Conservation (phyloP, 2,113 vertebrate species). For the Bufo gargarizans region DNA sequence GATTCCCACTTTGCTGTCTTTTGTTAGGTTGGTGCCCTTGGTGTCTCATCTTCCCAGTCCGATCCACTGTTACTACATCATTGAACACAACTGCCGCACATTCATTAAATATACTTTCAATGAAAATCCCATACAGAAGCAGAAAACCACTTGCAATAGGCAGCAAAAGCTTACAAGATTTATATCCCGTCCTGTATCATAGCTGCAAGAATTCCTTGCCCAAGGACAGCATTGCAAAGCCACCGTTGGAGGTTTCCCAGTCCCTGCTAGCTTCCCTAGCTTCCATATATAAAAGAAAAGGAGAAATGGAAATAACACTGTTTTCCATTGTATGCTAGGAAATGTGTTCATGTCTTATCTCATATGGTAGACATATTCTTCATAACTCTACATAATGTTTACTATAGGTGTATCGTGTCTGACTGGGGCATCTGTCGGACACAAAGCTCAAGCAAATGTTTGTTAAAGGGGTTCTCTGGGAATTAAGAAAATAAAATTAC, state of each 20-base stretch:
- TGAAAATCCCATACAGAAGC: conserved; percentile 20
- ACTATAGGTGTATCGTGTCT: neutral
- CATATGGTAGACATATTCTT: neutral
- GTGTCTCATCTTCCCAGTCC: neutral
- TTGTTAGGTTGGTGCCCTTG: neutral
- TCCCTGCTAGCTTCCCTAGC: neutral
- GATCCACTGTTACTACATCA: conserved; percentile 5
- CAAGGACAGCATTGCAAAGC: conserved; percentile 48
- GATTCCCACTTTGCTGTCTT: neutral
- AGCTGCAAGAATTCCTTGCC: conserved; percentile 38
- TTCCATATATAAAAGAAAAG: conserved; percentile 35
- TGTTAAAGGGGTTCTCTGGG: neutral
- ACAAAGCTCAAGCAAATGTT: neutral
- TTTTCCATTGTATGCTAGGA: neutral
- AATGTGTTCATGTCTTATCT: neutral
- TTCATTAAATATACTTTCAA: conserved; percentile 35
- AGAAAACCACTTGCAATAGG: conserved; percentile 45
- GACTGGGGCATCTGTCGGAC: neutral
- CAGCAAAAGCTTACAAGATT: conserved; percentile 42
- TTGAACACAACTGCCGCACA: conserved; percentile 3
- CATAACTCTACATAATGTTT: neutral
- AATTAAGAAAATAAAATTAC: no score
- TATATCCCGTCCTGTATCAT: conserved; percentile 40
- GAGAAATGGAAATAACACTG: neutral
- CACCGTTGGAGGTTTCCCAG: conserved; percentile 16